These are phyloP conservation scores for Parauchenoglanis punctatus DNA, from an alignment of 2,797 vertebrate genomes.

Conservation along the genomic window DNA sequence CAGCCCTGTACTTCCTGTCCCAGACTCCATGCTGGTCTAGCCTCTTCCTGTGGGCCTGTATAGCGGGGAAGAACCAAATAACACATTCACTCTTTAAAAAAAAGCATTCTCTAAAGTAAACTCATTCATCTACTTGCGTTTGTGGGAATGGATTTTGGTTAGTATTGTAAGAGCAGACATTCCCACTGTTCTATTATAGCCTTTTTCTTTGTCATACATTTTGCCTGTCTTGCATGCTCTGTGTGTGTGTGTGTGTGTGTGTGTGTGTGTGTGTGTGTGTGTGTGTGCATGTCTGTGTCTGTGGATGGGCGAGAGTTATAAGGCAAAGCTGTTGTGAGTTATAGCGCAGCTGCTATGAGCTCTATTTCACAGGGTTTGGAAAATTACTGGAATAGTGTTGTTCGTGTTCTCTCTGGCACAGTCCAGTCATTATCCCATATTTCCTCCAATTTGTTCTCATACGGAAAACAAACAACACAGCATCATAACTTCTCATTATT, in stretches of 20 bases:
- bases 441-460: constrained; percentile 53
- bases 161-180: constrained; percentile 43
- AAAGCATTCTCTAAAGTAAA: constrained; percentile 40
- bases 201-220: constrained; percentile 33
- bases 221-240: constrained; percentile 3
- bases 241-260: constrained; percentile 6
- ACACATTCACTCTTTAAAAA: constrained; percentile 27
- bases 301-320: constrained; percentile 48
- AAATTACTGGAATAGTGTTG: constrained; percentile 64
- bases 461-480: constrained; percentile 51
- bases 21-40: constrained; percentile 59
- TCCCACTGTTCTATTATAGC: constrained; percentile 15
- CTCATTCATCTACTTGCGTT: constrained; percentile 38
- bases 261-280: constrained; percentile 47
- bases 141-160: constrained; percentile 40
- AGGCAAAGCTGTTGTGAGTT: constrained; percentile 56
- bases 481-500: constrained; percentile 49
- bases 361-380: constrained; percentile 72
- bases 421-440: constrained; percentile 54
- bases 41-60: constrained; percentile 68
- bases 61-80: constrained; percentile 51
- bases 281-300: constrained; percentile 51
- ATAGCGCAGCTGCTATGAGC: constrained; percentile 68
- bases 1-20: constrained; percentile 71
- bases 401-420: constrained; percentile 64